Conservation (phyloP, 2,797 vertebrate genomes). For the Thaleichthys pacificus region DNA sequence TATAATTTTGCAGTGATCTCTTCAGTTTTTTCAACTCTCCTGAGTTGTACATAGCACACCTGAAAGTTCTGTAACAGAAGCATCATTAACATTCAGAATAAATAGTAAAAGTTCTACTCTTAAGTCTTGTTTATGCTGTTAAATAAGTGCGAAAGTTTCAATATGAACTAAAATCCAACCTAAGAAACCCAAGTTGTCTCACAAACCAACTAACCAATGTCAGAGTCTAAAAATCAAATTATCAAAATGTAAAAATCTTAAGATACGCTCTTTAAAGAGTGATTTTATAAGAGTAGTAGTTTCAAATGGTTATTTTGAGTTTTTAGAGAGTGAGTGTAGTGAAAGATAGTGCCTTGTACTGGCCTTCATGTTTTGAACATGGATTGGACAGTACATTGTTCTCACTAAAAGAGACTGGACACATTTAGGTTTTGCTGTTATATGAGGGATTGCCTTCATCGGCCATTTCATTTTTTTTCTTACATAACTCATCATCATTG, state of each 20-base stretch:
- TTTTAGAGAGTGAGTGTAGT: neutral
- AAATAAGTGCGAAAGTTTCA: constrained; percentile 24
- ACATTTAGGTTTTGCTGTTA: neutral
- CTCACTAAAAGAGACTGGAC: no score
- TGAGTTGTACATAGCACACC: no score
- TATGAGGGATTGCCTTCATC: constrained; percentile 34
- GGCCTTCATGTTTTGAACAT: neutral
- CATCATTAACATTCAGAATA: constrained; percentile 14
- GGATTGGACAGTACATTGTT: no score
- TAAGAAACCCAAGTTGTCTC: neutral
- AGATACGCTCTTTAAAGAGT: neutral
- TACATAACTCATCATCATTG: constrained; percentile 59
- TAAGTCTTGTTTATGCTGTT: neutral
- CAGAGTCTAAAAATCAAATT: neutral
- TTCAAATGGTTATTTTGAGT: neutral
- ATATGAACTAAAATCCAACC: constrained; percentile 21
- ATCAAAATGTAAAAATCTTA: neutral
- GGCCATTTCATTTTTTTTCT: constrained; percentile 61
- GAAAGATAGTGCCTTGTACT: no score
- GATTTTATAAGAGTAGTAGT: neutral
- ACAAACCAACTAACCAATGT: neutral
- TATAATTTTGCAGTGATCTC: no score
- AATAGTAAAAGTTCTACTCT: constrained; percentile 38
- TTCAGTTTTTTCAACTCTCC: no score
- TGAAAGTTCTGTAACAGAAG: no score